phyloP scores from a whole-genome alignment of 2,113 vertebrate genomes.

The Bos indicus region DNA sequence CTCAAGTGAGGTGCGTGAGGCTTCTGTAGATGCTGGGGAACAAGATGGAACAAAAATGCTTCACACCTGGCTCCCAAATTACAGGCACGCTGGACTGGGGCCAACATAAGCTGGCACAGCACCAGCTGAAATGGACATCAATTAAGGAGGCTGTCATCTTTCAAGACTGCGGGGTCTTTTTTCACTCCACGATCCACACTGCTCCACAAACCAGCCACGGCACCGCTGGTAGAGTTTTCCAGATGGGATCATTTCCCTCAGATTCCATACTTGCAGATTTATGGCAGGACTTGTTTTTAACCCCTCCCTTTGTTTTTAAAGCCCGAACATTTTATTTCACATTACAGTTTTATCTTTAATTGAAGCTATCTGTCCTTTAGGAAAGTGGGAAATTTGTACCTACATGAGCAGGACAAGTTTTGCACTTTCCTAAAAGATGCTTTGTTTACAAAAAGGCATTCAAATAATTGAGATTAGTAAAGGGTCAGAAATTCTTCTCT shows the following conservation, averaged over 20 bases:
- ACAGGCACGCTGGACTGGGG: slow-evolving; percentile 82
- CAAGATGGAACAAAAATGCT: slow-evolving; percentile 86
- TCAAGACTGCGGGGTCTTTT: slow-evolving; percentile 79
- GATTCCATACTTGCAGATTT: slow-evolving; percentile 80
- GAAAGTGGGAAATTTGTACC: slow-evolving; percentile 43
- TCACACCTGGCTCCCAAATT: slow-evolving; percentile 87
- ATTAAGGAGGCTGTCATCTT: slow-evolving; percentile 85
- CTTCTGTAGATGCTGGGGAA: slow-evolving; percentile 83
- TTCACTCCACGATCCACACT: slow-evolving; percentile 69
- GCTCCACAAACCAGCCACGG: slow-evolving; percentile 78
- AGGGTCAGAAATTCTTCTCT: slow-evolving; percentile 38
- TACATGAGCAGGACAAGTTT: slow-evolving; percentile 63
- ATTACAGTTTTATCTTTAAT: slow-evolving; percentile 73
- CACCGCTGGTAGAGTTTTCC: slow-evolving; percentile 79
- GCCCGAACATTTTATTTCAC: slow-evolving; percentile 74
- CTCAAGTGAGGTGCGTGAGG: slow-evolving; percentile 77
- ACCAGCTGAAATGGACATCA: slow-evolving; percentile 88
- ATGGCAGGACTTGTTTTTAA: slow-evolving; percentile 65
- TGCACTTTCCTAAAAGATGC: slow-evolving; percentile 26
- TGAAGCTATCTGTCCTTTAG: slow-evolving; percentile 63
- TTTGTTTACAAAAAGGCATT: slow-evolving; percentile 55
- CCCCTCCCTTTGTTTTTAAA: slow-evolving; percentile 61
- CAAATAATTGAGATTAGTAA: slow-evolving; percentile 42
- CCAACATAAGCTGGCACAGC: slow-evolving; percentile 85
- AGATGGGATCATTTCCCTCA: slow-evolving; percentile 82